Percentiles rank a stretch among this genome's conserved stretches.
phyloP scores from a whole-genome alignment of 2,888 invertebrate genomes.

The Chorisops tibialis region DNA sequence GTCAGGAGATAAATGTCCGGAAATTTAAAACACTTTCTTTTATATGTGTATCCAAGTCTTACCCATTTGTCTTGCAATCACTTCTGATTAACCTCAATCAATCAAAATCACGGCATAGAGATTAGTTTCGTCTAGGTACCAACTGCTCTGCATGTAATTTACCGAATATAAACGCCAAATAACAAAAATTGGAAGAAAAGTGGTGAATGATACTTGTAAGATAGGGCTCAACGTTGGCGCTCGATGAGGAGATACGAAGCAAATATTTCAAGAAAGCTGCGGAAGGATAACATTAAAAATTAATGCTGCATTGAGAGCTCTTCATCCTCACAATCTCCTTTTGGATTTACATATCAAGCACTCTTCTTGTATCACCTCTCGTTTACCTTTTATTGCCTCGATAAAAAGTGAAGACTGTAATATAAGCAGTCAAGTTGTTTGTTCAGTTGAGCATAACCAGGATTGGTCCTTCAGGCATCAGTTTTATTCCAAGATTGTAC shows the following conservation, averaged over 20 bases:
- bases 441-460: neutral
- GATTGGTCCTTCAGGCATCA: neutral
- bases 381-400: neutral
- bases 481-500: too few relatives aligned
- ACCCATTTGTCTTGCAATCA: conserved; percentile 3
- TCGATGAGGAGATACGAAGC: too few relatives aligned
- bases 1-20: neutral
- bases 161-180: too few relatives aligned
- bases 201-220: too few relatives aligned
- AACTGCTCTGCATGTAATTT: too few relatives aligned
- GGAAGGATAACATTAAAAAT: conserved; percentile 3
- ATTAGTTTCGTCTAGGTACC: neutral
- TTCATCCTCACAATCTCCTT: neutral
- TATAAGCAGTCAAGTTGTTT: neutral
- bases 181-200: too few relatives aligned
- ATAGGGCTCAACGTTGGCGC: too few relatives aligned
- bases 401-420: neutral
- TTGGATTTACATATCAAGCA: neutral
- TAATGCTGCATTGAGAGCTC: neutral
- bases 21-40: conserved; percentile 10
- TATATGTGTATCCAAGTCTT: neutral
- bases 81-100: conserved; percentile 9
- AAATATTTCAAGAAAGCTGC: neutral
- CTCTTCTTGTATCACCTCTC: neutral
- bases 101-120: conserved; percentile 4